These are phyloP conservation scores for Dasysyrphus albostriatus DNA, from an alignment of 2,888 invertebrate genomes.

Conservation along the genomic window DNA sequence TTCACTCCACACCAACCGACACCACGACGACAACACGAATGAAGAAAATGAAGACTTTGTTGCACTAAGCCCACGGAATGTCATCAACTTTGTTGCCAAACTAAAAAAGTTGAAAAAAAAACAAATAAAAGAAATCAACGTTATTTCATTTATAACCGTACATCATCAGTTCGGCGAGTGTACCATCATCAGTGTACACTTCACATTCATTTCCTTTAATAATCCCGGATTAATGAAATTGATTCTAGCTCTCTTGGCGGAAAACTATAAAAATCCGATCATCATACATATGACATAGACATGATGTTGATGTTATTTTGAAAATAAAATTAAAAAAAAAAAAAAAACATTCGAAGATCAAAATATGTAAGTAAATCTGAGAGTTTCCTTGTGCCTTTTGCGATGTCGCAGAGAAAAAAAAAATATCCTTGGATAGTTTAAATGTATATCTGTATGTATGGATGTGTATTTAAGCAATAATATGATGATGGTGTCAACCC, in stretches of 20 bases:
- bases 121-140: conserved; percentile 1
- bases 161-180: not conserved
- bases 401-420: not conserved
- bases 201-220: conserved; percentile 56
- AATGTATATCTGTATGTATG: conserved; percentile 13
- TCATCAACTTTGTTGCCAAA: conserved; percentile 44
- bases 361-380: conserved; percentile 15
- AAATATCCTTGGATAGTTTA: conserved; percentile 5
- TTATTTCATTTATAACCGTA: conserved; percentile 21
- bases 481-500: conserved; percentile 63
- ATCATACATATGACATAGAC: conserved; percentile 55
- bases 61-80: conserved; percentile 46
- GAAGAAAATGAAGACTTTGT: conserved; percentile 50
- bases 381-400: conserved; percentile 24
- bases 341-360: conserved; percentile 3
- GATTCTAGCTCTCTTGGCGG: conserved; percentile 61
- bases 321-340: conserved; percentile 52
- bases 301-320: conserved; percentile 49
- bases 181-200: not conserved
- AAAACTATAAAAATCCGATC: conserved; percentile 71
- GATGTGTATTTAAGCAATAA: no score
- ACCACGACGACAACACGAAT: not conserved
- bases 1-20: not conserved
- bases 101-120: not conserved
- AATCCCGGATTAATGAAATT: conserved; percentile 77